Evolutionary conservation across 2,888 invertebrate genomes (phyloP), one percentile per base, ranked within the genome.

Genomic region (Lasioglossum marginatum): DNA sequence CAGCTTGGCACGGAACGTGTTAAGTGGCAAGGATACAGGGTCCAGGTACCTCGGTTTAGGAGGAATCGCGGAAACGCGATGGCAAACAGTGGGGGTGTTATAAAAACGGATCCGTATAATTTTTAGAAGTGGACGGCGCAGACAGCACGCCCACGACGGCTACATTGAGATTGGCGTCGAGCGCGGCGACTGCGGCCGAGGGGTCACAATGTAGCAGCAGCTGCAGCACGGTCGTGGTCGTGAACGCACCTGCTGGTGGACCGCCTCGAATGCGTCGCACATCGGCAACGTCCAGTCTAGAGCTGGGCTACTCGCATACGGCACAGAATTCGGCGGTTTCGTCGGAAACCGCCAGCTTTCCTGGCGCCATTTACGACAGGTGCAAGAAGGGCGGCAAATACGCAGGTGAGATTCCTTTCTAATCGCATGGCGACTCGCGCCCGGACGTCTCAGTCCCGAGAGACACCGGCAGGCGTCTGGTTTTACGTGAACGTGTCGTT

Each of bases 131-230:
- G 66, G 94, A 95, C 82, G 92, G 92, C 77, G 90, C 90, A 16
- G 94, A 94, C 71, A 88, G 87, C 48, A 87, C 86, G 40, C 87
- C 90, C 27, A 84, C 91, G 37, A 81, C 88, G 37, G 81, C 84
- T 45, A 82, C 87, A 12, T 66, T 89, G 34, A 89, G 91, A 68
- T 83, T 91, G 23, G 75, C 85, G 31, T 86, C 89, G 70, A 89
- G 83, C 48, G 82, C 88, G 43, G 87, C 90, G 4, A 91, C 88
- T 34, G 91, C 93, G 4, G 91, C 94, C 0, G 94, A 94, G 71
- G 97, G 97, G 79, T 98, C 98, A 43, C 98, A 98, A 94, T 98
- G 98, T 95, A 98, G 98, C 81, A 98, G 98, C 78, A 98, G 97
- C 43, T 98, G 98, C 94, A 98, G 98, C 93, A 98, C 98, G 57